Percentiles rank a stretch among this genome's conserved stretches.
Evolutionary conservation across 2,888 invertebrate genomes (phyloP).

Genomic region (Sminthurides aquaticus): DNA sequence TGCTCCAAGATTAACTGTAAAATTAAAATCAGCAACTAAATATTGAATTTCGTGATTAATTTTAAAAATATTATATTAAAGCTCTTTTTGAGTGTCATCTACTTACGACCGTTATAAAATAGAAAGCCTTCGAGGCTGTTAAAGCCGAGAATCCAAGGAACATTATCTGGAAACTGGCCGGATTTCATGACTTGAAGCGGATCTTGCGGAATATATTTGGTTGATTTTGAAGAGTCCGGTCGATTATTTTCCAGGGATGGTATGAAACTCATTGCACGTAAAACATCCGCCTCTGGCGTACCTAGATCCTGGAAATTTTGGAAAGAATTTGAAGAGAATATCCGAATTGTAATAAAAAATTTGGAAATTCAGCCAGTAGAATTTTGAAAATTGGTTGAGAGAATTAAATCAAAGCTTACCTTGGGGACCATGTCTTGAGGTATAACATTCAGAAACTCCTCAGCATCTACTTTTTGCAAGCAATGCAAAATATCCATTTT

Average conservation of each 20-base stretch:
- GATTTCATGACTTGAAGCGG: neutral
- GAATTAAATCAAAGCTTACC: slow-evolving; percentile 2
- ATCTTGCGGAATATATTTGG: neutral
- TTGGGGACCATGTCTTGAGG: slow-evolving; percentile 7
- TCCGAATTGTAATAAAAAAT: no score
- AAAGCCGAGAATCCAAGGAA: slow-evolving; percentile 15
- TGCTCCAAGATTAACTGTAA: neutral
- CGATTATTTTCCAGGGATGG: slow-evolving; percentile 10
- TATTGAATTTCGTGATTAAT: neutral
- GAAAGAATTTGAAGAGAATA: no score
- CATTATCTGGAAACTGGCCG: neutral
- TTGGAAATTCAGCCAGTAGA: neutral
- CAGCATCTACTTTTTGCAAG: neutral
- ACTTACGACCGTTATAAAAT: no score
- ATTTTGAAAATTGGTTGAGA: neutral
- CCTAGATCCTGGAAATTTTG: neutral
- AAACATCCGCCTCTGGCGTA: neutral
- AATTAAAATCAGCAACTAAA: neutral
- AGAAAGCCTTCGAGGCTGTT: no score
- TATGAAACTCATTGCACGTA: slow-evolving; percentile 15
- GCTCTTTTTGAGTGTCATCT: neutral
- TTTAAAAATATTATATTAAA: neutral
- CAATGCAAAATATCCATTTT: slow-evolving; percentile 3
- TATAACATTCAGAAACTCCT: neutral
- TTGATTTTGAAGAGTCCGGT: neutral